A percentile compares a stretch with the other conserved stretches of the same genome.
phyloP scores from a whole-genome alignment of 2,888 invertebrate species.

The Tenthredo distinguenda region DNA sequence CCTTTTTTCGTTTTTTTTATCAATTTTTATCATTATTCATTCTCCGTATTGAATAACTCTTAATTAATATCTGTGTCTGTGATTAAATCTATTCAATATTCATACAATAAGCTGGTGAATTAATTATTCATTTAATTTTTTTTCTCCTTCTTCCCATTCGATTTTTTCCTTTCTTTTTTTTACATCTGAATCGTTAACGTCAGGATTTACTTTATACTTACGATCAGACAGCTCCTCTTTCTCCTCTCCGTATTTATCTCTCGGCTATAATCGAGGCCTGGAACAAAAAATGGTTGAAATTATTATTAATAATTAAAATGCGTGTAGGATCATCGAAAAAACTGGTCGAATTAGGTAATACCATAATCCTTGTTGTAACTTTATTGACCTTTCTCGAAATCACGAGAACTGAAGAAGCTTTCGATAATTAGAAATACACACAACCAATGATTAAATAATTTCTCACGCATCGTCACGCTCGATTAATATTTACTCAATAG shows the following conservation, averaged over 20 bases:
- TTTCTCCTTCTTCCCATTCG: background rate
- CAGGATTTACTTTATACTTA: constrained; percentile 19
- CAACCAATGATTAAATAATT: background rate
- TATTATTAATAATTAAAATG: background rate
- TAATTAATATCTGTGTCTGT: background rate
- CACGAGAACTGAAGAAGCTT: background rate
- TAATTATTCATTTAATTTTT: background rate
- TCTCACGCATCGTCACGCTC: constrained; percentile 29
- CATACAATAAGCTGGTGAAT: background rate
- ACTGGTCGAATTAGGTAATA: background rate
- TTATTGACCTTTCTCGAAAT: background rate
- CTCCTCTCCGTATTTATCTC: background rate
- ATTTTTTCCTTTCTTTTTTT: background rate
- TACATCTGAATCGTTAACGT: constrained; percentile 4
- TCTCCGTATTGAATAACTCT: constrained; percentile 11
- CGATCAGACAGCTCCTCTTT: background rate
- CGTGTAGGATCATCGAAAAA: background rate
- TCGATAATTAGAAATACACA: background rate
- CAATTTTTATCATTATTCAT: background rate
- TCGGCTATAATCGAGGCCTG: background rate
- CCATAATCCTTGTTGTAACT: background rate
- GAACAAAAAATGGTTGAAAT: background rate
- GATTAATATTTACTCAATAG: background rate
- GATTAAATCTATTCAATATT: constrained; percentile 28
- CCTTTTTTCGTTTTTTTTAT: background rate